These are phyloP conservation scores for Limnephilus rhombicus DNA, from an alignment of 2,888 invertebrate species.

Conservation along the genomic window DNA sequence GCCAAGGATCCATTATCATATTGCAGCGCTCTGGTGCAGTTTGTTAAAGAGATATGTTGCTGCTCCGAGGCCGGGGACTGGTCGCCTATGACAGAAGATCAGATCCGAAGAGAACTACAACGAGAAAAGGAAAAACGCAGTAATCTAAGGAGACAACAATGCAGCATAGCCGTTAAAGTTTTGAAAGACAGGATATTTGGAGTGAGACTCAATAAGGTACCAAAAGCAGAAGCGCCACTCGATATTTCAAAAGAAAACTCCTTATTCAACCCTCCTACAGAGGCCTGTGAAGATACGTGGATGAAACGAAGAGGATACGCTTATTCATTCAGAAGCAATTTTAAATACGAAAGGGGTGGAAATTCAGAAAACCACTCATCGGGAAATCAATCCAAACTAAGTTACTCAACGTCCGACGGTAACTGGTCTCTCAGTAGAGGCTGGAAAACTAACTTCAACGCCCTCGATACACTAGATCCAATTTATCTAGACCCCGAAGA, in stretches of 20 bases:
- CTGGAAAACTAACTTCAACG: slow-evolving; percentile 73
- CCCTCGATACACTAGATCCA: slow-evolving; percentile 57
- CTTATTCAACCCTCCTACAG: background rate
- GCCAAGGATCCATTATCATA: slow-evolving; percentile 48
- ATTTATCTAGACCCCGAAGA: slow-evolving; percentile 57
- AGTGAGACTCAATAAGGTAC: slow-evolving; percentile 30
- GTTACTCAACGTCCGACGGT: slow-evolving; percentile 71
- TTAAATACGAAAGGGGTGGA: slow-evolving; percentile 49
- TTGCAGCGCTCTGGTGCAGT: slow-evolving; percentile 74
- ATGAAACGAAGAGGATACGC: slow-evolving; percentile 56
- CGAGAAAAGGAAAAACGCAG: slow-evolving; percentile 54
- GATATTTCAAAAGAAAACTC: background rate
- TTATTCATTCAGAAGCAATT: slow-evolving; percentile 60
- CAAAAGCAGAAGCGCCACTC: background rate
- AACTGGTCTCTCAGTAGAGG: slow-evolving; percentile 78
- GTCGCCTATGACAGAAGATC: slow-evolving; percentile 71
- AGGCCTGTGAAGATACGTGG: slow-evolving; percentile 44
- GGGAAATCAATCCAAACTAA: slow-evolving; percentile 68
- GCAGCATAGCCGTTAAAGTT: slow-evolving; percentile 57
- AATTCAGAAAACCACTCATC: slow-evolving; percentile 43
- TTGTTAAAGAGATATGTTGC: slow-evolving; percentile 76
- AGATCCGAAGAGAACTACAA: slow-evolving; percentile 71
- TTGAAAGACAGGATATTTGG: slow-evolving; percentile 59
- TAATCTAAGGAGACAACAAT: slow-evolving; percentile 51
- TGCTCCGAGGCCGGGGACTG: slow-evolving; percentile 77